A percentile compares a stretch with the other conserved stretches of the same genome.
Evolutionary conservation across 2,797 vertebrate genomes (phyloP).

Genomic region (Ciconia nigra): DNA sequence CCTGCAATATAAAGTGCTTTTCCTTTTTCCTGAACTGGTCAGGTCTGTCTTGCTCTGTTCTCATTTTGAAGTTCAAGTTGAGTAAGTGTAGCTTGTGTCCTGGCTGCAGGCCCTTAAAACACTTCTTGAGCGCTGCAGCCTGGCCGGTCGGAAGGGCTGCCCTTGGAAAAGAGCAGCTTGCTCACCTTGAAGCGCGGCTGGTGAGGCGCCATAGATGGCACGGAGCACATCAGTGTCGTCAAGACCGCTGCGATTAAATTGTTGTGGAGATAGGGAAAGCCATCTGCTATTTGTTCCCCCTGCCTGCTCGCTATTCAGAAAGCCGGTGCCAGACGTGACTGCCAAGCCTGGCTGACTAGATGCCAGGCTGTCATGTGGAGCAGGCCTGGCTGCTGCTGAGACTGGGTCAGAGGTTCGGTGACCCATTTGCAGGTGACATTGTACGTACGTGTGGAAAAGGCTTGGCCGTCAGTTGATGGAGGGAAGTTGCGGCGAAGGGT

Average conservation of each 20-base stretch:
- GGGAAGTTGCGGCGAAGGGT: not conserved
- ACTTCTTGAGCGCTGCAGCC: rapidly evolving
- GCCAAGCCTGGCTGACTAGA: not conserved
- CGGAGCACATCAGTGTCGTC: not conserved
- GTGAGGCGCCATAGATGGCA: not conserved
- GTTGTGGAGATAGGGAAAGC: conserved; percentile 12
- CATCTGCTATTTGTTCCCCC: conserved; percentile 30
- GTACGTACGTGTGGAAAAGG: not conserved
- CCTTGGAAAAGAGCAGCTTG: not conserved
- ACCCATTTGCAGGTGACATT: not conserved
- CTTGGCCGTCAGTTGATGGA: not conserved
- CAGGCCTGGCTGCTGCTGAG: not conserved
- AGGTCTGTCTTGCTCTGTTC: not conserved
- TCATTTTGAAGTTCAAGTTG: not conserved
- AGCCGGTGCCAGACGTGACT: not conserved
- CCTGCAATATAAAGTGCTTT: not conserved
- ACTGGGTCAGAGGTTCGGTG: not conserved
- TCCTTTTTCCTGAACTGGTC: not conserved
- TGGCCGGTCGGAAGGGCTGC: not conserved
- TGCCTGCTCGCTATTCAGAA: not conserved
- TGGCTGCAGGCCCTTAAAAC: not conserved
- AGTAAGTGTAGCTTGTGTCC: not conserved
- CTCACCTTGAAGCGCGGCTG: not conserved
- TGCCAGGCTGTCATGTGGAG: not conserved
- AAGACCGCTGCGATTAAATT: not conserved